A percentile compares a stretch with the other conserved stretches of the same genome.
Evolutionary conservation across 2,113 vertebrate species (phyloP).

Genomic region (Euleptes europaea): DNA sequence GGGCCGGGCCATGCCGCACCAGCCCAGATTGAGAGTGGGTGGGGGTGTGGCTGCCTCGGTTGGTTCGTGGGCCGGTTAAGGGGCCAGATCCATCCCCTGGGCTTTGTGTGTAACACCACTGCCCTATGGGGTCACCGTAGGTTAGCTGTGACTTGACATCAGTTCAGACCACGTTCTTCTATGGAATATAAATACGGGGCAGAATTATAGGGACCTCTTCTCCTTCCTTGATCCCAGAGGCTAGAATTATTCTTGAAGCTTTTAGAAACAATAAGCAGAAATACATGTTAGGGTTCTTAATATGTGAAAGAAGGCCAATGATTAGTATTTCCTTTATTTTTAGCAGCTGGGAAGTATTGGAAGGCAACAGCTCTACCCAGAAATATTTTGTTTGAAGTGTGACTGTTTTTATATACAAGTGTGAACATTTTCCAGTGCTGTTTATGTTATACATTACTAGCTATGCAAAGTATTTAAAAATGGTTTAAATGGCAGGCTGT

Average conservation of each 20-base stretch:
- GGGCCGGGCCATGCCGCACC: too few species aligned
- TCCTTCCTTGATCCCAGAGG: neutral
- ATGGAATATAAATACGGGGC: too few species aligned
- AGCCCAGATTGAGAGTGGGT: too few species aligned
- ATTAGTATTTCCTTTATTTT: neutral
- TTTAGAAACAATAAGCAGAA: neutral
- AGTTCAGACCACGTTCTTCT: neutral
- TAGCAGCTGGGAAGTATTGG: neutral
- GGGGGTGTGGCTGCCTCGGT: too few species aligned
- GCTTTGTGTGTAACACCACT: too few species aligned
- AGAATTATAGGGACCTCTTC: too few species aligned
- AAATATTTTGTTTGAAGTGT: conserved; percentile 24
- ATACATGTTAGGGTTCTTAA: neutral
- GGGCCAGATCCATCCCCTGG: too few species aligned
- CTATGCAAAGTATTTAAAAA: neutral
- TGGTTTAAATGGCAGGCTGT: neutral
- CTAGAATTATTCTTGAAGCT: neutral
- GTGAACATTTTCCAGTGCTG: conserved; percentile 10
- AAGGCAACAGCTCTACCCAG: conserved; percentile 1
- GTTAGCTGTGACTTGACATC: too few species aligned
- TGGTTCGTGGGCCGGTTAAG: too few species aligned
- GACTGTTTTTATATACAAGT: conserved; percentile 34
- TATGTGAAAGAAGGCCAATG: neutral
- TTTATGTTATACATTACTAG: neutral
- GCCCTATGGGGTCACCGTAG: too few species aligned